Conservation (phyloP, 2,888 invertebrate species). For the Cephus runcator region DNA sequence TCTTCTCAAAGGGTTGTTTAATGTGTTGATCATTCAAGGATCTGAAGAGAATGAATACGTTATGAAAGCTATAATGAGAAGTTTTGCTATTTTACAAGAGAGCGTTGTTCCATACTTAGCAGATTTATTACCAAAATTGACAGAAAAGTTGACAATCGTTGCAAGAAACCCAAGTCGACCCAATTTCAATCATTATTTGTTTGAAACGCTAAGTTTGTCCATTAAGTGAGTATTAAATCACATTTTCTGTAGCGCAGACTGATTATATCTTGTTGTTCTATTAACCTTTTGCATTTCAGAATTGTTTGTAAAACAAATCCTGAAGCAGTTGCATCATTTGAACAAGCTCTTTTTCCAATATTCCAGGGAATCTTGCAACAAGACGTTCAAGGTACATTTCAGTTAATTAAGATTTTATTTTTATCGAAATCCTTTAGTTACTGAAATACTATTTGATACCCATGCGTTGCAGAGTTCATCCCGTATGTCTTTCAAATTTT, state of each 20-base stretch:
- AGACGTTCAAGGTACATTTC: slow-evolving; percentile 83
- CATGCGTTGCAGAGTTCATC: slow-evolving; percentile 82
- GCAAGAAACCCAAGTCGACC: slow-evolving; percentile 96
- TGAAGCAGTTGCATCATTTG: slow-evolving; percentile 85
- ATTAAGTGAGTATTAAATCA: slow-evolving; percentile 74
- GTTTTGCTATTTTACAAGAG: slow-evolving; percentile 84
- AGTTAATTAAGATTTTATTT: slow-evolving; percentile 6
- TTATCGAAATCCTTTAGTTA: slow-evolving; percentile 7
- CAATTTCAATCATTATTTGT: slow-evolving; percentile 98
- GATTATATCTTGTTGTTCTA: not conserved
- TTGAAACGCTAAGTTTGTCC: slow-evolving; percentile 91
- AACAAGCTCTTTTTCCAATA: slow-evolving; percentile 92
- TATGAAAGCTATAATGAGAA: slow-evolving; percentile 97
- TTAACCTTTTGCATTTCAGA: slow-evolving; percentile 63
- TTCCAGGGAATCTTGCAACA: slow-evolving; percentile 95
- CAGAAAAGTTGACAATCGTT: slow-evolving; percentile 83
- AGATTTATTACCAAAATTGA: slow-evolving; percentile 85
- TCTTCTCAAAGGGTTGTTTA: slow-evolving; percentile 81
- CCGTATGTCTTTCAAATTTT: slow-evolving; percentile 99
- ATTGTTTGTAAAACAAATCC: slow-evolving; percentile 88
- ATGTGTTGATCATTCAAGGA: slow-evolving; percentile 76
- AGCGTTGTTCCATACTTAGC: slow-evolving; percentile 82
- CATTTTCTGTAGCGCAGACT: not conserved
- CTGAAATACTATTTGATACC: not conserved
- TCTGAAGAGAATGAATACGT: slow-evolving; percentile 96